Evolutionary conservation across 2,797 vertebrate species (phyloP).

Genomic region (Mus caroli): DNA sequence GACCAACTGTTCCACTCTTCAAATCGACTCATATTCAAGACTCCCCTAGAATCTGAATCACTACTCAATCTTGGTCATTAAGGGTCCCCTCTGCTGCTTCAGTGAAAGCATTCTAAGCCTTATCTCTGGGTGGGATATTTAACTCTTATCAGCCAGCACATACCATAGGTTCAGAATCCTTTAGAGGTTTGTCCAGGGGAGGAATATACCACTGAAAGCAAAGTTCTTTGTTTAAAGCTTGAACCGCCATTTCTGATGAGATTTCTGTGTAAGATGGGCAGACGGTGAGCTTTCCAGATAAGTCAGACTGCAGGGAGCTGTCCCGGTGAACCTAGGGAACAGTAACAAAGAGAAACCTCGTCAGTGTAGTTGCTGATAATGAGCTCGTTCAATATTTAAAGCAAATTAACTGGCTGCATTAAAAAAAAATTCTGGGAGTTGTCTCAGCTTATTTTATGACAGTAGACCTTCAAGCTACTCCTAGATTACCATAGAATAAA

Average conservation of each 20-base stretch:
- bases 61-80: not conserved
- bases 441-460: conserved; percentile 30
- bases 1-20: conserved; percentile 50
- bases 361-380: conserved; percentile 13
- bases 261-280: not conserved
- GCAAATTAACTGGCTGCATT: conserved; percentile 7
- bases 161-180: conserved; percentile 88
- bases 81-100: not conserved
- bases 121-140: not conserved
- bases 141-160: not conserved
- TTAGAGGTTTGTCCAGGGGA: conserved; percentile 83
- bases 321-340: conserved; percentile 79
- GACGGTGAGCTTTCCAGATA: conserved; percentile 30
- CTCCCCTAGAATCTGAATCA: conserved; percentile 2
- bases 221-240: conserved; percentile 86
- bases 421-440: conserved; percentile 55
- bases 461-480: conserved; percentile 27
- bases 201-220: conserved; percentile 92
- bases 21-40: conserved; percentile 57
- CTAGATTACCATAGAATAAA: not conserved
- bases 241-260: conserved; percentile 76
- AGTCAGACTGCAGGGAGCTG: not conserved
- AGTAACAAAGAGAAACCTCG: not conserved
- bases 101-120: not conserved
- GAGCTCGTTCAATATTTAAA: conserved; percentile 45